These are phyloP conservation scores for Cerastis rubricosa DNA, from an alignment of 2,888 invertebrate species.

Conservation along the genomic window DNA sequence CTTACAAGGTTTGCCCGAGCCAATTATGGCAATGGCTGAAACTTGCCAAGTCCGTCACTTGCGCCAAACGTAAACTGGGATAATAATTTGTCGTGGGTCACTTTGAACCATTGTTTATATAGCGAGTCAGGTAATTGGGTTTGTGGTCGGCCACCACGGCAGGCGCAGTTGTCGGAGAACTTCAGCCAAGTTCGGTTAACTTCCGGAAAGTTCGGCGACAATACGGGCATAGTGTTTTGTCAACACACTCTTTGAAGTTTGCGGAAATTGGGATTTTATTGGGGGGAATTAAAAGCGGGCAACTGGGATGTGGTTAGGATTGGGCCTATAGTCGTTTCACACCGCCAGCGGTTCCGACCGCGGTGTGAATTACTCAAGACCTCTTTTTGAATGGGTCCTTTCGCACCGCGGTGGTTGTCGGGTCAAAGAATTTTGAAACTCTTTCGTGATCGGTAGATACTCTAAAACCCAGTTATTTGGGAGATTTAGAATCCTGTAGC, in stretches of 20 bases:
- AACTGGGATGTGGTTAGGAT: neutral
- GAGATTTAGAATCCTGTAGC: neutral
- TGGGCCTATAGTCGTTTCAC: too few species aligned
- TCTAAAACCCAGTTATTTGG: neutral
- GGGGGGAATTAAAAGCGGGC: constrained; percentile 29
- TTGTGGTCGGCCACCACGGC: constrained; percentile 47
- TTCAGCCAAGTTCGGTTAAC: constrained; percentile 34
- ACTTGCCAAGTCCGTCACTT: constrained; percentile 49
- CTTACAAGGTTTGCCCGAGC: constrained; percentile 45
- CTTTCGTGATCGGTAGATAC: neutral
- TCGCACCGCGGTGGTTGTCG: too few species aligned
- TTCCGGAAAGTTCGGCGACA: constrained; percentile 42
- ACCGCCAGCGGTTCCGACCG: too few species aligned
- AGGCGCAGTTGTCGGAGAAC: constrained; percentile 40
- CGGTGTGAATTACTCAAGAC: too few species aligned
- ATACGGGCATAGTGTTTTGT: constrained; percentile 47
- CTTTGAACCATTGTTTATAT: constrained; percentile 56
- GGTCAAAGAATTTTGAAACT: neutral
- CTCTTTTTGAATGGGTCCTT: too few species aligned
- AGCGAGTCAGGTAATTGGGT: constrained; percentile 62
- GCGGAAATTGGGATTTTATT: constrained; percentile 47
- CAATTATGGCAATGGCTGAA: constrained; percentile 48
- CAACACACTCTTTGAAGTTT: constrained; percentile 54
- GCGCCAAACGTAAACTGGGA: constrained; percentile 37
- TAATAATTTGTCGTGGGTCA: constrained; percentile 63